These are phyloP conservation scores for Gymnopithys bicolor DNA, from an alignment of 2,797 vertebrate genomes.

Conservation along the genomic window DNA sequence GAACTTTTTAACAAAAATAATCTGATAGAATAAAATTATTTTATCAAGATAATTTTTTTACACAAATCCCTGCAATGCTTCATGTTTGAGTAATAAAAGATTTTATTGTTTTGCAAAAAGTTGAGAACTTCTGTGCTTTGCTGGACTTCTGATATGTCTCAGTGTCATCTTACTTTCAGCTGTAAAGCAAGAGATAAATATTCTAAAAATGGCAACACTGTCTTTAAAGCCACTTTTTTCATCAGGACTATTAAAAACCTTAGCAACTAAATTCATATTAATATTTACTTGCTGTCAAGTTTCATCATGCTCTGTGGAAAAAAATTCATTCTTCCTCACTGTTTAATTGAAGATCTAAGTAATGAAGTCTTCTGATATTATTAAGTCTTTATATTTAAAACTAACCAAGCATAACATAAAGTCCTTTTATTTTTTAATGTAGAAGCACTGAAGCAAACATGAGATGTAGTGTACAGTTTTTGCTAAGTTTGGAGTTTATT, in stretches of 20 bases:
- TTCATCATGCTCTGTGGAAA: neutral
- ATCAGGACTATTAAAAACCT: neutral
- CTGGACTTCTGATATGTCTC: neutral
- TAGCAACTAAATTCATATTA: neutral
- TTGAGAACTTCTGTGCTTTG: neutral
- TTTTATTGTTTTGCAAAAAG: neutral
- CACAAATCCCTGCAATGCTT: neutral
- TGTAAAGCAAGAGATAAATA: neutral
- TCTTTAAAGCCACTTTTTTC: neutral
- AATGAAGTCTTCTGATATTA: neutral
- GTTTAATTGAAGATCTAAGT: conserved; percentile 30
- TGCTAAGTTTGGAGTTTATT: conserved; percentile 5
- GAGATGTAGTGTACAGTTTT: neutral
- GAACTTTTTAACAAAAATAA: neutral
- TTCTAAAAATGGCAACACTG: neutral
- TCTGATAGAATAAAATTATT: neutral
- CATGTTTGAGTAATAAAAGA: neutral
- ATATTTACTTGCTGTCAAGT: conserved; percentile 5
- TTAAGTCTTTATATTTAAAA: conserved; percentile 4
- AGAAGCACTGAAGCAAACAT: neutral
- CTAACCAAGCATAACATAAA: neutral
- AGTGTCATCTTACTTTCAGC: neutral
- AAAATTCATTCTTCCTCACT: neutral
- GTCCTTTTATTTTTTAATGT: conserved; percentile 16
- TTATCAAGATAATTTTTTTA: neutral